These are phyloP conservation scores for Parus major DNA, from an alignment of 2,113 vertebrate species.

Conservation along the genomic window DNA sequence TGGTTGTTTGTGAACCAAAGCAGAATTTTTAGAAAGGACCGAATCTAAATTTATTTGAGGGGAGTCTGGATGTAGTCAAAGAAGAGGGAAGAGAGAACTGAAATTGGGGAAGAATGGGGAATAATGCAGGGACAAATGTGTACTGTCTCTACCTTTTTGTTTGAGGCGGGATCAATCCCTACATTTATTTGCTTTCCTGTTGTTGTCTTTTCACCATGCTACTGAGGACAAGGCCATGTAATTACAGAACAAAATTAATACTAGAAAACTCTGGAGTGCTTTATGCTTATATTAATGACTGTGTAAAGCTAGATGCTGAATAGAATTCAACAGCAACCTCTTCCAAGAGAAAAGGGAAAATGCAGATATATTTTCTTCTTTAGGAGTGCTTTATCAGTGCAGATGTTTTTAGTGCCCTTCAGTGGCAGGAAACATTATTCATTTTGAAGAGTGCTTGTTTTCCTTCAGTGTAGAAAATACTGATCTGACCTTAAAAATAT, in stretches of 20 bases:
- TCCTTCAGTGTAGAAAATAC: neutral
- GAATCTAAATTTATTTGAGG: neutral
- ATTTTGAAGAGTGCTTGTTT: neutral
- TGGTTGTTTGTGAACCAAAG: neutral
- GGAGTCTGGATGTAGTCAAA: neutral
- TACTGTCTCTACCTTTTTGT: neutral
- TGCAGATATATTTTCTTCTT: neutral
- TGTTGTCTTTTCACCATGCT: neutral
- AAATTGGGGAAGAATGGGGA: neutral
- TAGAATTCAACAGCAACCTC: neutral
- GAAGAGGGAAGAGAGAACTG: neutral
- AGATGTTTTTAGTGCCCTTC: neutral
- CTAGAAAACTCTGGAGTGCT: neutral
- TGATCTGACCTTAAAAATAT: neutral
- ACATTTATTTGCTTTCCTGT: neutral
- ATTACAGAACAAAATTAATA: neutral
- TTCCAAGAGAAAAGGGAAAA: neutral
- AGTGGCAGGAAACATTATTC: neutral
- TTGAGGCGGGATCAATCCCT: neutral
- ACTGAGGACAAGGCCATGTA: neutral
- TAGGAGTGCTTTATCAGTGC: neutral
- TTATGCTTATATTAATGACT: neutral
- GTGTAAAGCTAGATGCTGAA: neutral
- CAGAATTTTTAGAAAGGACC: neutral
- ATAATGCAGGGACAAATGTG: neutral